Evolutionary conservation across 35 echinoderm and acorn worm species (phyloP).

Genomic region (Holothuria glaberrima): DNA sequence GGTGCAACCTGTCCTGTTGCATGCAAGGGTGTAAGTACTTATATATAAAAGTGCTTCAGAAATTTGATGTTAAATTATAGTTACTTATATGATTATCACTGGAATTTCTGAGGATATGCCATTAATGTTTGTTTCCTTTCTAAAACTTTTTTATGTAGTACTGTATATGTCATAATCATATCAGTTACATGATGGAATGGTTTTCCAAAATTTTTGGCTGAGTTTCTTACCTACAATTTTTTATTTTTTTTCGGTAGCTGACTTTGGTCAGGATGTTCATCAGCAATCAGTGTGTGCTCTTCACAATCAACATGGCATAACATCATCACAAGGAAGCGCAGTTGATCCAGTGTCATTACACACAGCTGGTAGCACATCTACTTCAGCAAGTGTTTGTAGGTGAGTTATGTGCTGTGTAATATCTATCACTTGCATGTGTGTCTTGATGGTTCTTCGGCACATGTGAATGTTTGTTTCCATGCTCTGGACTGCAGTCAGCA

Average conservation of each 20-base stretch:
- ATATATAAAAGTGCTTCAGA: background rate
- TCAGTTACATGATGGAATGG: too few relatives aligned
- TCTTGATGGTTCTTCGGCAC: background rate
- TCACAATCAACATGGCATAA: conserved; percentile 68
- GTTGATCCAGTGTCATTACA: conserved; percentile 82
- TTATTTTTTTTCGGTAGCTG: background rate
- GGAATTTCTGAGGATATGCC: background rate
- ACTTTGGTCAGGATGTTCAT: conserved; percentile 36
- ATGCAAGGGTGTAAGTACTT: conserved; percentile 37
- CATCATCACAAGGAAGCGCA: conserved; percentile 60
- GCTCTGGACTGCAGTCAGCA: background rate
- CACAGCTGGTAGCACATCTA: conserved; percentile 87
- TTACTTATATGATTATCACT: background rate
- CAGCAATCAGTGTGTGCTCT: conserved; percentile 61
- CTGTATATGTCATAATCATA: too few relatives aligned
- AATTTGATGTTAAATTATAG: background rate
- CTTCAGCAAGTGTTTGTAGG: conserved; percentile 96
- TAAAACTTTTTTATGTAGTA: too few relatives aligned
- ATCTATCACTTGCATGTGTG: background rate
- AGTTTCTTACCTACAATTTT: background rate
- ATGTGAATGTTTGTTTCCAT: background rate
- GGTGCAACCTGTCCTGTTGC: conserved; percentile 27
- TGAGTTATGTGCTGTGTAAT: conserved; percentile 46
- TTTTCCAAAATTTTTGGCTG: too few relatives aligned
- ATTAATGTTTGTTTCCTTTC: too few relatives aligned